A percentile compares a stretch with the other conserved stretches of the same genome.
Conservation (phyloP, 2,888 invertebrate species). For the Colletes collaris region DNA sequence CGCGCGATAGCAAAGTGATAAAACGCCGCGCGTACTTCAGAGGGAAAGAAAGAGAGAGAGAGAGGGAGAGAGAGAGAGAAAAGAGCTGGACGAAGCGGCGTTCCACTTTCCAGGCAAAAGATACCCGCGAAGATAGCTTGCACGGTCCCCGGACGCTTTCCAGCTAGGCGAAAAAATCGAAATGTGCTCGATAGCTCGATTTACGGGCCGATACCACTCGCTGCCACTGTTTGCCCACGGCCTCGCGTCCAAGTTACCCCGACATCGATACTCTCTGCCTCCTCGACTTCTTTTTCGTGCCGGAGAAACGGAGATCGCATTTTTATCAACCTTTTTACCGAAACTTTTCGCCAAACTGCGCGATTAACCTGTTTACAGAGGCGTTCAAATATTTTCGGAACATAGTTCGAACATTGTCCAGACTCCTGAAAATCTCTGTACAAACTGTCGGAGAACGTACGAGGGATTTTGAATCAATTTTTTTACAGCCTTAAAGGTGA, state of each 20-base stretch:
- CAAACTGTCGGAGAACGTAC: too few species aligned
- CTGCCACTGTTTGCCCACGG: slow-evolving; percentile 39
- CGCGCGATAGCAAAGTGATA: slow-evolving; percentile 67
- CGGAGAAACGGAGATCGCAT: too few species aligned
- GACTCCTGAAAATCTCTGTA: too few species aligned
- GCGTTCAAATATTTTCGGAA: too few species aligned
- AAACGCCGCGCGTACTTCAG: slow-evolving; percentile 33
- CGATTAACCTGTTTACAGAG: too few species aligned
- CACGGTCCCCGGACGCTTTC: slow-evolving; percentile 53
- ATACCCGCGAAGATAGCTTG: slow-evolving; percentile 63
- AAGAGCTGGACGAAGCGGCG: slow-evolving; percentile 58
- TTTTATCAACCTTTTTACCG: too few species aligned
- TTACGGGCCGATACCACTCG: slow-evolving; percentile 26
- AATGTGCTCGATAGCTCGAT: slow-evolving; percentile 57
- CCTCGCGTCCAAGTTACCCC: slow-evolving; percentile 18
- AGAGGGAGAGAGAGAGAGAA: slow-evolving; percentile 4
- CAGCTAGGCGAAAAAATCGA: slow-evolving; percentile 58
- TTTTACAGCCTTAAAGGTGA: too few species aligned
- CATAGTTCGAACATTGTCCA: too few species aligned
- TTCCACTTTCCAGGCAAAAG: slow-evolving; percentile 67
- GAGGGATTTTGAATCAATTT: too few species aligned
- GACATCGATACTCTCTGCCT: not conserved
- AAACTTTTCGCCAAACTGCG: too few species aligned
- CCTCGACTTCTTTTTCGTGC: not conserved
- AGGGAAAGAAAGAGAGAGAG: not conserved